Percentiles rank a stretch among this genome's conserved stretches.
Evolutionary conservation across 2,797 vertebrate genomes (phyloP).

Genomic region (Toxotes lorentzi): DNA sequence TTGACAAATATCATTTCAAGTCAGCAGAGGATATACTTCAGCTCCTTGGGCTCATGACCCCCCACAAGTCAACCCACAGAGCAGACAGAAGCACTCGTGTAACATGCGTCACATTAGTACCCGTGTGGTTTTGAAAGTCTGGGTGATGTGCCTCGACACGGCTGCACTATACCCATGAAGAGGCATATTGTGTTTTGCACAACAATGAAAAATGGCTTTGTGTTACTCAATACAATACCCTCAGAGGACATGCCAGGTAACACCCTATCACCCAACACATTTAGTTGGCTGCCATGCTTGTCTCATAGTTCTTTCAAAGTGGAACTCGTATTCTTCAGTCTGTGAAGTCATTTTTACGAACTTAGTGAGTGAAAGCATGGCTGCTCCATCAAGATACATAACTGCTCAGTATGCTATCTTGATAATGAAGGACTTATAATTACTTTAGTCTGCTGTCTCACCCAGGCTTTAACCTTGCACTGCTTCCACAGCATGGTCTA

Average conservation of each 20-base stretch:
- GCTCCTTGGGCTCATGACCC: not conserved
- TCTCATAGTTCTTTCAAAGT: no score
- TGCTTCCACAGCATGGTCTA: not conserved
- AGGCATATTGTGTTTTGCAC: not conserved
- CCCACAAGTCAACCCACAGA: not conserved
- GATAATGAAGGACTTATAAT: conserved; percentile 39
- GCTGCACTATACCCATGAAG: not conserved
- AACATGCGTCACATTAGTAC: not conserved
- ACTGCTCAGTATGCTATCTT: conserved; percentile 21
- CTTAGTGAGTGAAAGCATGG: not conserved
- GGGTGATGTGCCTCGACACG: not conserved
- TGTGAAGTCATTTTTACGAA: not conserved
- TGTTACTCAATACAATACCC: not conserved
- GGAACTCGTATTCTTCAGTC: no score
- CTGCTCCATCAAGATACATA: conserved; percentile 20
- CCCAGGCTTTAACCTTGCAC: conserved; percentile 38
- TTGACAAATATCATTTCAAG: not conserved
- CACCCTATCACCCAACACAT: no score
- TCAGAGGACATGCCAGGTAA: not conserved
- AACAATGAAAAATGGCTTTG: not conserved
- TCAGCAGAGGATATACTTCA: not conserved
- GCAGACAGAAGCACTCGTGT: not conserved
- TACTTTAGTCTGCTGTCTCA: conserved; percentile 25
- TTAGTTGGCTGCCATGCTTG: no score
- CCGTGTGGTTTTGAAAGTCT: conserved; percentile 4